Evolutionary conservation across 2,113 vertebrate genomes (phyloP).

Genomic region (Odobenus rosmarus): DNA sequence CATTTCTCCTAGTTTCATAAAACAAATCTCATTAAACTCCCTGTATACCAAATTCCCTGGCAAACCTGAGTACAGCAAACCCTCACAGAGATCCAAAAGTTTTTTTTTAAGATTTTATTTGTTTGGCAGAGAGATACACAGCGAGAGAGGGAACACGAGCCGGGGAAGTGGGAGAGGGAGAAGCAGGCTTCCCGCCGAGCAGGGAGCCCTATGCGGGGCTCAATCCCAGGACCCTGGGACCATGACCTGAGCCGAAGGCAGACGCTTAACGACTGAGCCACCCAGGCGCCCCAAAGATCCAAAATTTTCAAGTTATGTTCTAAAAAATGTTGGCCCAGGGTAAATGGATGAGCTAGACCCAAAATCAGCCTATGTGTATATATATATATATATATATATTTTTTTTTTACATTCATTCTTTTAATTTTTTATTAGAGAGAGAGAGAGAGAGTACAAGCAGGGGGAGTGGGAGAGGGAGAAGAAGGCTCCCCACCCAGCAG

Average conservation of each 20-base stretch:
- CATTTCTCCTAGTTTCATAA: constrained; percentile 32
- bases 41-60: constrained; percentile 38
- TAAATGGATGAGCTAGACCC: constrained; percentile 34
- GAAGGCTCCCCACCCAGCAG: no score
- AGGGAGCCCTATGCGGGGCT: no score
- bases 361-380: constrained; percentile 12
- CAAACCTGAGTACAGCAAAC: not conserved
- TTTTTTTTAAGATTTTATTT: not conserved
- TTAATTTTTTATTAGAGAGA: not conserved
- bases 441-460: no score
- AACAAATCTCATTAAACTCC: constrained; percentile 29
- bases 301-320: constrained; percentile 27
- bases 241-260: no score
- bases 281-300: not conserved
- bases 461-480: no score
- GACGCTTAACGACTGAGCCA: no score
- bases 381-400: not conserved
- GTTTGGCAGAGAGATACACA: no score
- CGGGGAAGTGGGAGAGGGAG: no score
- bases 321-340: constrained; percentile 57
- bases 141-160: no score
- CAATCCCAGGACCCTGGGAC: no score
- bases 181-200: no score
- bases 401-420: not conserved
- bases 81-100: not conserved